These are phyloP conservation scores for Incurvaria masculella DNA, from an alignment of 2,888 invertebrate genomes.

Conservation along the genomic window DNA sequence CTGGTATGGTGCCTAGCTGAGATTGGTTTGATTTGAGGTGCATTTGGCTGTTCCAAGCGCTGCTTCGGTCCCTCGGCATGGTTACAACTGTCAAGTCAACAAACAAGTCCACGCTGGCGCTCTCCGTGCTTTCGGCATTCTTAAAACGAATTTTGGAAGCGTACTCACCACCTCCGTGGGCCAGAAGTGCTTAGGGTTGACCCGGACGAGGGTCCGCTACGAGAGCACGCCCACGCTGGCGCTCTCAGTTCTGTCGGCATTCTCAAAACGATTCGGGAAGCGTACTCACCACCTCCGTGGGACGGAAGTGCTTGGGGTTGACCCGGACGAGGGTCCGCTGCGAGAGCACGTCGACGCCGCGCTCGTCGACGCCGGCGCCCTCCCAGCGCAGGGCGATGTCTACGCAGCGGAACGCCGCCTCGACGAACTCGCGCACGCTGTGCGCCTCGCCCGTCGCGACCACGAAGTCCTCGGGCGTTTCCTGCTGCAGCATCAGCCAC, in stretches of 20 bases:
- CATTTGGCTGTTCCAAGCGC: no score
- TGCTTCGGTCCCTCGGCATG: no score
- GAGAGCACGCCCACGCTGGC: constrained; percentile 35
- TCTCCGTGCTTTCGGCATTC: no score
- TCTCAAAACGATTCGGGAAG: neutral
- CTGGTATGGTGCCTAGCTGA: no score
- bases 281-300: constrained; percentile 90
- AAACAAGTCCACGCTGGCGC: no score
- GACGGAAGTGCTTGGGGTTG: constrained; percentile 93
- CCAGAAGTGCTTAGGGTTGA: constrained; percentile 93
- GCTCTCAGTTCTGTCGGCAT: constrained; percentile 27
- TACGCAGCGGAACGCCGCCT: constrained; percentile 82
- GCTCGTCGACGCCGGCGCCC: constrained; percentile 80
- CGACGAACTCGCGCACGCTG: constrained; percentile 96
- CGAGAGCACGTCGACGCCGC: constrained; percentile 63
- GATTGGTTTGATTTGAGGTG: no score
- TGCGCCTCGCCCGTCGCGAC: constrained; percentile 95
- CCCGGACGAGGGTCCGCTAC: constrained; percentile 70
- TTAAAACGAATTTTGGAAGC: no score
- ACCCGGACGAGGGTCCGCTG: constrained; percentile 79
- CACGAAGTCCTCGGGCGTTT: constrained; percentile 91
- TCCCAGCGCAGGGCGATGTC: constrained; percentile 83
- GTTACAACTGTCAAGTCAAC: no score
- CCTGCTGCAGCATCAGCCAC: constrained; percentile 98
- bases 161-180: constrained; percentile 96